A percentile compares a stretch with the other conserved stretches of the same genome.
These are phyloP conservation scores for Pammene fasciana DNA, from an alignment of 2,888 invertebrate species.

Conservation along the genomic window DNA sequence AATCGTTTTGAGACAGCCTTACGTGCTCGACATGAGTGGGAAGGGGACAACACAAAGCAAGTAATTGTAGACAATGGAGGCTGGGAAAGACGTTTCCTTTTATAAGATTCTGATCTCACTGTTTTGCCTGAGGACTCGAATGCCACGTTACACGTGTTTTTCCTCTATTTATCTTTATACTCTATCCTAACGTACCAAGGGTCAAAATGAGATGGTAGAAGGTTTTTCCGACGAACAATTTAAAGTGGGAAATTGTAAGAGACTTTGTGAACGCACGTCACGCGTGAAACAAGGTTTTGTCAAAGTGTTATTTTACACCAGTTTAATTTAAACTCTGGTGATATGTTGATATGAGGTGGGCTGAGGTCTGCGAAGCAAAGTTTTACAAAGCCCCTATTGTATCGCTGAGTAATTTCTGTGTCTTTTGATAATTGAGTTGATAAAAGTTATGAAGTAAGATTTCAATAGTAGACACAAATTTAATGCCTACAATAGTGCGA, in stretches of 20 bases:
- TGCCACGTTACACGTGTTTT: conserved; percentile 49
- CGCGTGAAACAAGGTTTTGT: conserved; percentile 79
- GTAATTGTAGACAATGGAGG: conserved; percentile 81
- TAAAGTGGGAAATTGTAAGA: conserved; percentile 60
- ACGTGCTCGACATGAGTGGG: conserved; percentile 45
- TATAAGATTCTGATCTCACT: conserved; percentile 79
- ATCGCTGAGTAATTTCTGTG: conserved; percentile 38
- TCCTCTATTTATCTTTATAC: not conserved
- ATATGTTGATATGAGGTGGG: conserved; percentile 10
- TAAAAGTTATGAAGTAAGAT: conserved; percentile 22
- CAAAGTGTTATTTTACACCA: conserved; percentile 74
- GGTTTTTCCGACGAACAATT: not conserved
- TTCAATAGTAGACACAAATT: conserved; percentile 3
- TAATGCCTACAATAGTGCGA: not conserved
- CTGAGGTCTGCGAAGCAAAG: conserved; percentile 1
- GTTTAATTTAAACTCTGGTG: conserved; percentile 50
- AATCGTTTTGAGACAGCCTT: conserved; percentile 53
- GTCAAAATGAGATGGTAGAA: conserved; percentile 40
- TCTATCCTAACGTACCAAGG: conserved; percentile 40
- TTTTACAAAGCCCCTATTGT: conserved; percentile 28
- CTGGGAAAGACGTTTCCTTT: conserved; percentile 83
- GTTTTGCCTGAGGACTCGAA: conserved; percentile 71
- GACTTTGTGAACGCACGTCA: conserved; percentile 76
- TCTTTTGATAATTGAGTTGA: conserved; percentile 39
- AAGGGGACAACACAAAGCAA: conserved; percentile 71